Percentiles rank a stretch among this genome's conserved stretches.
Conservation (phyloP, 2,797 vertebrate species). For the Phalloptychus januarius region DNA sequence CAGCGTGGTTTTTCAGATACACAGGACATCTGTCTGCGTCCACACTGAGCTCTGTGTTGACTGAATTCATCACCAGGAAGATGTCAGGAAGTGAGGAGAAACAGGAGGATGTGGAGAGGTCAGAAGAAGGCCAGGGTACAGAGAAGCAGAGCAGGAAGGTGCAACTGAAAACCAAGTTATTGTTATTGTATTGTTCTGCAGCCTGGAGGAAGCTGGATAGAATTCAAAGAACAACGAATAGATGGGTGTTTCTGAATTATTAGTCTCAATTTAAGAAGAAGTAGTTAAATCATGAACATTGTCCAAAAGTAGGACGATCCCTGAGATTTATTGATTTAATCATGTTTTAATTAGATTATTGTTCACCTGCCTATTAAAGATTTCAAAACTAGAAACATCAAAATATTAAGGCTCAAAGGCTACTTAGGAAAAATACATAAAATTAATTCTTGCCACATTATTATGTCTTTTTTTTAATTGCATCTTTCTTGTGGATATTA, state of each 20-base stretch:
- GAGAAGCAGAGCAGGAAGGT: constrained; percentile 42
- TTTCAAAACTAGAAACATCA: not conserved
- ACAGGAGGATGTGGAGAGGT: constrained; percentile 59
- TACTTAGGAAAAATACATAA: not conserved
- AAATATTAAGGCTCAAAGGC: not conserved
- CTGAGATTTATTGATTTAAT: constrained; percentile 43
- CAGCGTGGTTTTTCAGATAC: constrained; percentile 40
- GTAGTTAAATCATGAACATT: constrained; percentile 51
- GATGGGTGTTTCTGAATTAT: constrained; percentile 19
- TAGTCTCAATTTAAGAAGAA: not conserved
- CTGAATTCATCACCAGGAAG: constrained; percentile 57
- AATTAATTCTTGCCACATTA: not conserved
- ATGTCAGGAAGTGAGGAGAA: constrained; percentile 65
- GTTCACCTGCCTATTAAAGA: constrained; percentile 55
- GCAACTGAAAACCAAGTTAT: constrained; percentile 29
- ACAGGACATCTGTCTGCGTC: constrained; percentile 49
- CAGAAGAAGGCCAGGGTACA: constrained; percentile 47
- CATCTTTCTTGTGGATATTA: not conserved
- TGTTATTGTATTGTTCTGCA: constrained; percentile 29
- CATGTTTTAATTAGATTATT: constrained; percentile 38
- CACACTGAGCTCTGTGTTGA: constrained; percentile 23
- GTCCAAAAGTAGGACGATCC: constrained; percentile 59
- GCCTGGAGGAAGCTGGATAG: constrained; percentile 21
- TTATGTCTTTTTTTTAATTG: not conserved
- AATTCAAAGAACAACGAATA: not conserved